Evolutionary conservation across 2,888 invertebrate species (phyloP), one percentile per base, ranked within the genome.

Genomic region (Auanema sp.): DNA sequence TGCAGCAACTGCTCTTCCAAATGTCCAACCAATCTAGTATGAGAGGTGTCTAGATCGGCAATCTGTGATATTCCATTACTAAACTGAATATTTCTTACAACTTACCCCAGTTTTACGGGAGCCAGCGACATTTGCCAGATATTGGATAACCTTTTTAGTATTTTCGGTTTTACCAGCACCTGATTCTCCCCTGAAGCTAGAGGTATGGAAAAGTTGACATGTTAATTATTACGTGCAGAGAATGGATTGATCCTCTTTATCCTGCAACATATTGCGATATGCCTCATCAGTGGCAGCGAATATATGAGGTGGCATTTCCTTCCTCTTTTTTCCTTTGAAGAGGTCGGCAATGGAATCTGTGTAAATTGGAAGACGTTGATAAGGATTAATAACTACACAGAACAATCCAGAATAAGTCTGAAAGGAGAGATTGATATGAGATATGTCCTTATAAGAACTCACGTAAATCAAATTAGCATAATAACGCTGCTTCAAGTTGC

Each of bases 81-180:
- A n/a, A 43, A 11, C 43, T 43, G n/a, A 43, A 43, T 43, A 12
- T 11, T 51, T 12, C 18, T 4, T 8, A 51, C 23, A 25, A 53
- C 42, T 10, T n/a, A 60, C 53, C 8, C 50, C 57, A 11, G 63
- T 33, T 49, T 58, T 58, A 14, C 58, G 42, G 12, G 67, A 96
- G 55, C 97, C 96, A 75, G 98, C 98, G 60, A 99, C 97, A 86
- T 93, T 95, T 49, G 98, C 98, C 85, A 99, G 89, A 88, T 98
- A 99, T 88, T 99, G 98, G 84, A 99, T 99, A 59, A 99, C 98
- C 89, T 98, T 98, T 88, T 99, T 98, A 67, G 98, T 98, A 87
- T 99, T 99, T 86, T 99, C 98, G 56, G 98, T 99, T 88, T 98
- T 98, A 77, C 98, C 98, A 79, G 98, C 98, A 78, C 98, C 98